A percentile compares a stretch with the other conserved stretches of the same genome.
phyloP scores from a whole-genome alignment of 2,888 invertebrate species.

The Odontothrips loti region DNA sequence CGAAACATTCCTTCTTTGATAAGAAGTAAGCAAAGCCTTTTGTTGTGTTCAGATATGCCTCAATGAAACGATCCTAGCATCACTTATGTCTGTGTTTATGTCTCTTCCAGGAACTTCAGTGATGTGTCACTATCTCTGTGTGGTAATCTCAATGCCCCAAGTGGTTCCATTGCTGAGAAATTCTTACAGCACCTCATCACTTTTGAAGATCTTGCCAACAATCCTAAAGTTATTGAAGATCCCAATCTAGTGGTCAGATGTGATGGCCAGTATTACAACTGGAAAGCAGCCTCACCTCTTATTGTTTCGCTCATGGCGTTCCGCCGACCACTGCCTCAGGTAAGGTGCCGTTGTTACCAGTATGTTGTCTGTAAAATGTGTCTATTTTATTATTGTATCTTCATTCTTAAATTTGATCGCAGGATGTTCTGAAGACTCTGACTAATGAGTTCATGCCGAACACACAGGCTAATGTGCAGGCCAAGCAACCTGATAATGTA shows the following conservation, averaged over 20 bases:
- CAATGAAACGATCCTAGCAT: neutral
- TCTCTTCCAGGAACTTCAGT: slow-evolving; percentile 49
- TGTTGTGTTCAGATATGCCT: slow-evolving; percentile 28
- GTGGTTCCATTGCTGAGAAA: slow-evolving; percentile 52
- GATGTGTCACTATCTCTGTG: slow-evolving; percentile 75
- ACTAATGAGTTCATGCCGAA: slow-evolving; percentile 37
- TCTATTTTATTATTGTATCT: neutral
- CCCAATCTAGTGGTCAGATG: slow-evolving; percentile 82
- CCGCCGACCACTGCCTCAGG: slow-evolving; percentile 76
- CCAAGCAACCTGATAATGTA: neutral
- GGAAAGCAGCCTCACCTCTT: slow-evolving; percentile 86
- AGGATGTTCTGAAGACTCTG: slow-evolving; percentile 29
- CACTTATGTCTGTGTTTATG: slow-evolving; percentile 39
- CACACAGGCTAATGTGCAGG: slow-evolving; percentile 41
- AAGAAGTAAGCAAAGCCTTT: slow-evolving; percentile 49
- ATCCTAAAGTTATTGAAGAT: slow-evolving; percentile 66
- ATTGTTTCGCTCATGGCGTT: slow-evolving; percentile 82
- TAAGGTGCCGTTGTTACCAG: slow-evolving; percentile 43
- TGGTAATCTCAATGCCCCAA: slow-evolving; percentile 57
- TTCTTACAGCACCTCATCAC: slow-evolving; percentile 60
- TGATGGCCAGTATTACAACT: slow-evolving; percentile 83
- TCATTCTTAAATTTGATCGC: neutral
- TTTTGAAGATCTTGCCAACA: slow-evolving; percentile 57
- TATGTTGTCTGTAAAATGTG: neutral
- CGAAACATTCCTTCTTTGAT: slow-evolving; percentile 39